These are phyloP conservation scores for Paramormyrops hopkinsi DNA, from an alignment of 2,797 vertebrate genomes.

Conservation along the genomic window DNA sequence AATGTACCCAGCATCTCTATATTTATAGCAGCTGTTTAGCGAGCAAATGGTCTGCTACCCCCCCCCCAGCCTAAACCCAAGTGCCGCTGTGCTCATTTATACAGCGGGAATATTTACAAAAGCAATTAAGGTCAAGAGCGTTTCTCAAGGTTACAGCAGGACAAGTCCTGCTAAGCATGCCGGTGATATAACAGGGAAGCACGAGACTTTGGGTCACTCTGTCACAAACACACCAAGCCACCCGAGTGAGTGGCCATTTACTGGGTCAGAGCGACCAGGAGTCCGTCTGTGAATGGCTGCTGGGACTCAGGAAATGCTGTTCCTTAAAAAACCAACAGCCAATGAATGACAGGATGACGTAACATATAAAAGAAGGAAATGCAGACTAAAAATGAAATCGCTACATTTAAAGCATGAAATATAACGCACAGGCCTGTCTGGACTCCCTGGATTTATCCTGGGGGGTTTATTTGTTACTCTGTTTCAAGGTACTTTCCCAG, in stretches of 20 bases:
- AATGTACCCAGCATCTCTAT: background rate
- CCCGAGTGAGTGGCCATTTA: too few relatives aligned
- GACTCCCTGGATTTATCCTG: background rate
- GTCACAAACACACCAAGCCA: background rate
- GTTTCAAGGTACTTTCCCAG: background rate
- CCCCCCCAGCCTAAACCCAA: background rate
- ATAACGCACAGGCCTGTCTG: background rate
- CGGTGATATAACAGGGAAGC: background rate
- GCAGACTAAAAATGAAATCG: background rate
- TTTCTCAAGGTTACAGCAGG: conserved; percentile 1
- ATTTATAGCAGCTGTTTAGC: background rate
- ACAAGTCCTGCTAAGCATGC: too few relatives aligned
- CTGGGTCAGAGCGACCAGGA: background rate
- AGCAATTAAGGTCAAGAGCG: background rate
- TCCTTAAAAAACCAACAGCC: background rate
- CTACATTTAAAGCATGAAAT: background rate
- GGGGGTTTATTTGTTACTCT: background rate
- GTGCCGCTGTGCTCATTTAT: background rate
- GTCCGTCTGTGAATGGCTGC: background rate
- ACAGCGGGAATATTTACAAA: conserved; percentile 7
- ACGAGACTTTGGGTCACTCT: background rate
- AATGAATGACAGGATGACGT: background rate
- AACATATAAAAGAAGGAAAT: background rate
- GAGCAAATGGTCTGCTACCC: background rate
- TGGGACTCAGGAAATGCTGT: background rate